phyloP scores from a whole-genome alignment of 2,888 invertebrate species.

The Caenorhabditis sp. region DNA sequence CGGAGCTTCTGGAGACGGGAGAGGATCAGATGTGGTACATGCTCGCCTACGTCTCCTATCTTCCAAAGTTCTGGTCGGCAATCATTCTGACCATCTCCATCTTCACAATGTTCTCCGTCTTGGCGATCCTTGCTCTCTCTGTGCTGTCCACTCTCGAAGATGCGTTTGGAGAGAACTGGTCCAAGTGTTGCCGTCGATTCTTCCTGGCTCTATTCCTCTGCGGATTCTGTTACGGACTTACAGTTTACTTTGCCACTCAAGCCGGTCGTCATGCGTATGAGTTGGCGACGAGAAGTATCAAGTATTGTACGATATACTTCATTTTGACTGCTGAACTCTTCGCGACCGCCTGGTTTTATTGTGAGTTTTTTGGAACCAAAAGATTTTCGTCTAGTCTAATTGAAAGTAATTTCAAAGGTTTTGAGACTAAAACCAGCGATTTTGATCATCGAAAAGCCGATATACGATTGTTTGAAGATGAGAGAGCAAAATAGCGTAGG shows the following conservation, averaged over 20 bases:
- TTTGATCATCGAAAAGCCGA: no score
- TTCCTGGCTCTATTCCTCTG: slow-evolving; percentile 78
- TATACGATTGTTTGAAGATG: no score
- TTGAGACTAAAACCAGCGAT: no score
- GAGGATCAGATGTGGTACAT: slow-evolving; percentile 81
- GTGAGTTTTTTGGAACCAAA: slow-evolving; percentile 76
- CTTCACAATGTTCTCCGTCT: slow-evolving; percentile 77
- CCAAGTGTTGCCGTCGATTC: slow-evolving; percentile 81
- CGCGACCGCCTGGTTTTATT: slow-evolving; percentile 83
- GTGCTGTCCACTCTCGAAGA: slow-evolving; percentile 82
- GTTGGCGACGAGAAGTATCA: slow-evolving; percentile 79
- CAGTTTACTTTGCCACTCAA: slow-evolving; percentile 80
- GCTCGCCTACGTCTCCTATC: slow-evolving; percentile 78
- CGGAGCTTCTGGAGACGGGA: slow-evolving; percentile 77
- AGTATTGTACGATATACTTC: slow-evolving; percentile 80
- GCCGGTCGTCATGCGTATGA: slow-evolving; percentile 81
- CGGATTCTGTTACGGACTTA: slow-evolving; percentile 73
- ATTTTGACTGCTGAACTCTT: slow-evolving; percentile 81
- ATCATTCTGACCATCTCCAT: slow-evolving; percentile 76
- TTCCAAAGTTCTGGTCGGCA: slow-evolving; percentile 80
- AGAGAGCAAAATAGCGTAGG: no score
- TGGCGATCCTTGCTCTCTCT: slow-evolving; percentile 81
- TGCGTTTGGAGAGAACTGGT: slow-evolving; percentile 81
- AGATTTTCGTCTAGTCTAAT: no score
- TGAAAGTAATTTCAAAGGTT: no score